These are phyloP conservation scores for Sebastes minor DNA, from an alignment of 2,797 vertebrate genomes.

Conservation along the genomic window DNA sequence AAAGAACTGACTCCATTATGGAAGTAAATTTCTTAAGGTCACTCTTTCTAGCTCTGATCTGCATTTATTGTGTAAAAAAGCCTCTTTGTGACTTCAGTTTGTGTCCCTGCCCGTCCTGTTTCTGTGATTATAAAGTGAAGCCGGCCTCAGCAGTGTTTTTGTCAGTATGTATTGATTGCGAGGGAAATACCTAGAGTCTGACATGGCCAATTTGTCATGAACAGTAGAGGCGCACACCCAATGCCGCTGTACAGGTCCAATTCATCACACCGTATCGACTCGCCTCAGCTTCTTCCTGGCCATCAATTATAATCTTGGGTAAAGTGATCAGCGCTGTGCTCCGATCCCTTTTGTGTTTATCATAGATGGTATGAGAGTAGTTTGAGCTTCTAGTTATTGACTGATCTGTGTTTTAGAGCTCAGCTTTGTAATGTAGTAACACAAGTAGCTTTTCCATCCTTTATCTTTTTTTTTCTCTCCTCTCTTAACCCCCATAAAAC, in stretches of 20 bases:
- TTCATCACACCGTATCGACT: constrained; percentile 71
- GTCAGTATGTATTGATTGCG: constrained; percentile 61
- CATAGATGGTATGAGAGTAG: background rate
- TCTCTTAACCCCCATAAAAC: background rate
- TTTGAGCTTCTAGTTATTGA: constrained; percentile 23
- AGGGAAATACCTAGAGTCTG: constrained; percentile 58
- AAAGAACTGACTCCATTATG: background rate
- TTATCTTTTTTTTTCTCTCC: background rate
- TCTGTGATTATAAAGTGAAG: constrained; percentile 33
- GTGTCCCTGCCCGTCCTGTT: background rate
- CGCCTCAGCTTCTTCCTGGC: constrained; percentile 44
- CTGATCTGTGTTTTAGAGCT: constrained; percentile 11
- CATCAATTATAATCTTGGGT: constrained; percentile 56
- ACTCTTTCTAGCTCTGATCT: background rate
- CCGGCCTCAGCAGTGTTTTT: constrained; percentile 25
- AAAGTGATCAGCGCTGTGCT: constrained; percentile 27
- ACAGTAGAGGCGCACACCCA: constrained; percentile 45
- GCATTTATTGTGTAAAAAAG: background rate
- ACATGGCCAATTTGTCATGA: constrained; percentile 67
- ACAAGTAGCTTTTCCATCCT: background rate
- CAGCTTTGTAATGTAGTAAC: background rate
- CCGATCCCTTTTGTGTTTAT: constrained; percentile 33
- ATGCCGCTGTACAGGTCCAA: constrained; percentile 34
- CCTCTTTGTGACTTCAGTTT: background rate
- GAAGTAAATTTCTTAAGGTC: background rate